Percentiles rank a stretch among this genome's conserved stretches.
Evolutionary conservation across 1,140 invertebrate species (phyloP).

Genomic region (Probaryconus sp.): DNA sequence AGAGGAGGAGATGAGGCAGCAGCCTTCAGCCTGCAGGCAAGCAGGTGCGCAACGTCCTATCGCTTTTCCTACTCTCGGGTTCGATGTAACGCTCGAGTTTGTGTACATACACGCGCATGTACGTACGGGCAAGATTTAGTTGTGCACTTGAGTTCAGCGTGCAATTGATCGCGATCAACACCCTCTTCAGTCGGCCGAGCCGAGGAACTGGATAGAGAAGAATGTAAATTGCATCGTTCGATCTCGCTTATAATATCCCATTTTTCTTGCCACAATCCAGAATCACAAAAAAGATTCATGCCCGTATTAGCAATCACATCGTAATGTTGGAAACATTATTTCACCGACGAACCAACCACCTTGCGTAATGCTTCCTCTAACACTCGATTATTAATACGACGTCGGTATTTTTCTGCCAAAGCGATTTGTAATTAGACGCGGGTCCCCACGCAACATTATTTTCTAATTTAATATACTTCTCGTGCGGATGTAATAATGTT

Average conservation of each 20-base stretch:
- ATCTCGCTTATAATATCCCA: constrained; percentile 53
- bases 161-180: constrained; percentile 62
- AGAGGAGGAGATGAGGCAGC: no score
- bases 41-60: constrained; percentile 61
- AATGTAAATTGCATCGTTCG: constrained; percentile 59
- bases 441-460: no score
- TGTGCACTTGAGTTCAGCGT: constrained; percentile 44
- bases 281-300: constrained; percentile 46
- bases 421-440: no score
- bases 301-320: constrained; percentile 43
- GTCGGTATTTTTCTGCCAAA: no score
- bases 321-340: constrained; percentile 28
- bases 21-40: constrained; percentile 57
- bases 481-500: no score
- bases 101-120: constrained; percentile 41
- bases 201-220: constrained; percentile 54
- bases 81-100: constrained; percentile 49
- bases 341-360: constrained; percentile 11
- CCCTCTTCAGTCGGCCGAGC: constrained; percentile 43
- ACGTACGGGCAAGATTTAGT: constrained; percentile 38
- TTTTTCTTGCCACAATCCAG: constrained; percentile 32
- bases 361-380: constrained; percentile 4
- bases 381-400: no score
- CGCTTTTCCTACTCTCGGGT: constrained; percentile 44
- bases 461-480: no score